Evolutionary conservation across 1,140 invertebrate genomes (phyloP).

Genomic region (Telenomus remus): DNA sequence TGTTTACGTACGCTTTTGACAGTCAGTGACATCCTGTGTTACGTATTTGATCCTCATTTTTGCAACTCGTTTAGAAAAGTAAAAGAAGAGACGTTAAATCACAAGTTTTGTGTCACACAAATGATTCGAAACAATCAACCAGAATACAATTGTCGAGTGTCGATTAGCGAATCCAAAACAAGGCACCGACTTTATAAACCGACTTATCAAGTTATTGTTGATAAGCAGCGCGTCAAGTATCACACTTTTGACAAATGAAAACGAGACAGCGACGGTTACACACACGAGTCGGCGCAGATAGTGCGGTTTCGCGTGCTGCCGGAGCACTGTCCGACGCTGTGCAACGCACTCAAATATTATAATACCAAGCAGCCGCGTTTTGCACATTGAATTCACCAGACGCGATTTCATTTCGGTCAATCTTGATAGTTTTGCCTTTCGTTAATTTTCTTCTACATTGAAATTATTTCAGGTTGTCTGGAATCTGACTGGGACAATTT

Average conservation of each 20-base stretch:
- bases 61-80: no score
- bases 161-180: slow-evolving; percentile 40
- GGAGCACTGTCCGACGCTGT: slow-evolving; percentile 65
- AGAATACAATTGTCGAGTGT: slow-evolving; percentile 21
- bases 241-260: slow-evolving; percentile 42
- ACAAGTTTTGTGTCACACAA: slow-evolving; percentile 13
- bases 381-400: slow-evolving; percentile 20
- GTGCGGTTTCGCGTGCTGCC: slow-evolving; percentile 51
- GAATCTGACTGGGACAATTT: no score
- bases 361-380: slow-evolving; percentile 37
- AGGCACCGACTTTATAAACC: slow-evolving; percentile 24
- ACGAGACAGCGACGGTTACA: slow-evolving; percentile 11
- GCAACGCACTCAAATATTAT: slow-evolving; percentile 69
- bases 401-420: not conserved
- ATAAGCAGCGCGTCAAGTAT: slow-evolving; percentile 29
- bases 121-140: slow-evolving; percentile 11
- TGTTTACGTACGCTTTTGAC: slow-evolving; percentile 62
- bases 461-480: no score
- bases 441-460: no score
- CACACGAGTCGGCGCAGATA: slow-evolving; percentile 41
- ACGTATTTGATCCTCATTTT: slow-evolving; percentile 69
- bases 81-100: no score
- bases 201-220: slow-evolving; percentile 22
- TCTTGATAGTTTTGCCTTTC: no score
- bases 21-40: slow-evolving; percentile 62